Conservation (phyloP, 2,888 invertebrate species). For the Leptopilina myrica region DNA sequence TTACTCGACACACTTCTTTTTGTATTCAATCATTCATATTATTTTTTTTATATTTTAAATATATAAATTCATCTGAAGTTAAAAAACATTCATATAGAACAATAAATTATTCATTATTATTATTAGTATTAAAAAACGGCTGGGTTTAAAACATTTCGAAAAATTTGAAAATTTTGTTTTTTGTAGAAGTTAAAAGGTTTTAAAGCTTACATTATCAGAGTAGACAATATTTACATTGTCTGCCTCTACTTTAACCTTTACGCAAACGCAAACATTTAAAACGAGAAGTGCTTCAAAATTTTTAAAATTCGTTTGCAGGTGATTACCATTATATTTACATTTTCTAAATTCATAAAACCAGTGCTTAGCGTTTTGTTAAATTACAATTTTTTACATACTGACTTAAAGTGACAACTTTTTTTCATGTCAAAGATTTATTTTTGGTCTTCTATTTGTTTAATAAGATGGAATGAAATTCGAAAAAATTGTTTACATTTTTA, state of each 20-base stretch:
- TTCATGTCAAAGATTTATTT: neutral
- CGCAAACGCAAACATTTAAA: constrained; percentile 24
- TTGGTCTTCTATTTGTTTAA: too few species aligned
- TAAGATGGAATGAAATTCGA: too few species aligned
- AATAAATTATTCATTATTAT: too few species aligned
- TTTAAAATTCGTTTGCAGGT: constrained; percentile 22
- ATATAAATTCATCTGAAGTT: too few species aligned
- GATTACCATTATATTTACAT: constrained; percentile 17
- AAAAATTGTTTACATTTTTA: too few species aligned
- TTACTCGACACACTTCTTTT: neutral
- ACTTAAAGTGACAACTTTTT: neutral
- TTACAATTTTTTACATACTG: neutral
- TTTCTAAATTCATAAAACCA: neutral
- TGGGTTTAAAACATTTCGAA: too few species aligned
- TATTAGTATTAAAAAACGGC: too few species aligned
- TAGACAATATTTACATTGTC: constrained; percentile 5
- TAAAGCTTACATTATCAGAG: neutral
- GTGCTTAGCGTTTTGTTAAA: neutral
- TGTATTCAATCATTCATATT: neutral
- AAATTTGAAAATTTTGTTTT: too few species aligned
- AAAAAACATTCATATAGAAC: too few species aligned
- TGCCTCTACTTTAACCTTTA: constrained; percentile 3
- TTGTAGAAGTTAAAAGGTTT: neutral
- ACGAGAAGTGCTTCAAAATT: constrained; percentile 15
- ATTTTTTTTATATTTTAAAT: too few species aligned